Evolutionary conservation across 2,888 invertebrate genomes (phyloP), one percentile per base, ranked within the genome.

Genomic region (Rosalia funebris): DNA sequence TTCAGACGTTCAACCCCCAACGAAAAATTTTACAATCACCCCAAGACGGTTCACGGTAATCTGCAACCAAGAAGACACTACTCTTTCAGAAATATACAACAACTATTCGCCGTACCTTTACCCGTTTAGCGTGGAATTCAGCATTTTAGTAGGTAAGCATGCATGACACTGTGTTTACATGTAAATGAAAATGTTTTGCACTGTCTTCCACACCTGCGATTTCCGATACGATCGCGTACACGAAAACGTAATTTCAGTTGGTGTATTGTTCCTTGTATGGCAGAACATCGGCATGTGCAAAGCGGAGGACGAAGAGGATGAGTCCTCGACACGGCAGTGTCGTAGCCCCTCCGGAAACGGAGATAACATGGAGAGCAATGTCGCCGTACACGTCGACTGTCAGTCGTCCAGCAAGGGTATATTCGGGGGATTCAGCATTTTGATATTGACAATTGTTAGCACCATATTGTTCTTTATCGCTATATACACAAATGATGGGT

Each of bases 121-220:
- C 73, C 92, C 92, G 0, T 92, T 92, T 78, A 90, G 89, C 65
- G 90, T 92, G 19, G 90, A 92, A 79, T 92, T 90, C 80, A 91
- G 90, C 79, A 89, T 92, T 73, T 85, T 92, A 60, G 88, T 91
- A 55, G 89, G 89, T 89, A 81, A 81, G 80, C 46, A 31, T 41
- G 1, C 19, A 14, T 10, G 19, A 25, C n/a, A n/a, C n/a, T n/a
- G n/a, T n/a, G n/a, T n/a, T n/a, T n/a, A n/a, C n/a, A n/a, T n/a
- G n/a, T n/a, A n/a, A n/a, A n/a, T n/a, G n/a, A n/a, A n/a, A n/a
- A n/a, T n/a, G n/a, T n/a, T n/a, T n/a, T n/a, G n/a, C n/a, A n/a
- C n/a, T n/a, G n/a, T n/a, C n/a, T n/a, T n/a, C n/a, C n/a, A n/a
- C n/a, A n/a, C n/a, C n/a, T n/a, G n/a, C n/a, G n/a, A n/a, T n/a